phyloP scores from a whole-genome alignment of 2,113 vertebrate species.

The Pelecanus crispus region DNA sequence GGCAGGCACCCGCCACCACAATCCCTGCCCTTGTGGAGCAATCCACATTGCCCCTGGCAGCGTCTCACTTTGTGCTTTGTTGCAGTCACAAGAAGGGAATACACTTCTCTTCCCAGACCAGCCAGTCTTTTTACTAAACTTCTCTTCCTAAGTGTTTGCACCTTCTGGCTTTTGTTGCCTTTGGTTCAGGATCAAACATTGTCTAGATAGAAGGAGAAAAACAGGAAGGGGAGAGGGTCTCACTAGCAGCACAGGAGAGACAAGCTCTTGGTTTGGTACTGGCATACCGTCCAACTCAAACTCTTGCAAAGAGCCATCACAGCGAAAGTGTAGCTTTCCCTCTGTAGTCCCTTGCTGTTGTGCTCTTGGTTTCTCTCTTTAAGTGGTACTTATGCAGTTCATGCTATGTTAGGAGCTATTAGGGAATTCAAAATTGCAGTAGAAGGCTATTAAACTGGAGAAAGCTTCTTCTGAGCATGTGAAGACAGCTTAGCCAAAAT shows the following conservation, averaged over 20 bases:
- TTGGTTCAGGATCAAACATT: background rate
- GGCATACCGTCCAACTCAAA: background rate
- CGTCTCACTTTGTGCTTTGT: background rate
- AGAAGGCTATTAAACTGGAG: background rate
- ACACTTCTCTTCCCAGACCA: background rate
- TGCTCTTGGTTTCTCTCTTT: background rate
- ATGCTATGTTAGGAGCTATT: background rate
- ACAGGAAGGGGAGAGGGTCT: background rate
- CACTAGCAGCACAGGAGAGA: background rate
- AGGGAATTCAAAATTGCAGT: background rate
- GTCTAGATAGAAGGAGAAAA: background rate
- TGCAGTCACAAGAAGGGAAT: background rate
- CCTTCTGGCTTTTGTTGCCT: background rate
- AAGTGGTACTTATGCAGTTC: background rate
- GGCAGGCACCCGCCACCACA: accelerated
- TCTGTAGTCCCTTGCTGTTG: background rate
- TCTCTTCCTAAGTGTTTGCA: background rate
- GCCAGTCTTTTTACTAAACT: background rate
- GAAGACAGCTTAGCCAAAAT: background rate
- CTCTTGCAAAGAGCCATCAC: background rate
- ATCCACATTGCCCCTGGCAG: background rate
- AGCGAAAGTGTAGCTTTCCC: background rate
- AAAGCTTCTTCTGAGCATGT: background rate
- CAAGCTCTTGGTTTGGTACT: background rate
- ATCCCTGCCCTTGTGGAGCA: background rate